These are phyloP conservation scores for Antechinus stuartii DNA, from an alignment of 2,113 vertebrate species.

Conservation along the genomic window DNA sequence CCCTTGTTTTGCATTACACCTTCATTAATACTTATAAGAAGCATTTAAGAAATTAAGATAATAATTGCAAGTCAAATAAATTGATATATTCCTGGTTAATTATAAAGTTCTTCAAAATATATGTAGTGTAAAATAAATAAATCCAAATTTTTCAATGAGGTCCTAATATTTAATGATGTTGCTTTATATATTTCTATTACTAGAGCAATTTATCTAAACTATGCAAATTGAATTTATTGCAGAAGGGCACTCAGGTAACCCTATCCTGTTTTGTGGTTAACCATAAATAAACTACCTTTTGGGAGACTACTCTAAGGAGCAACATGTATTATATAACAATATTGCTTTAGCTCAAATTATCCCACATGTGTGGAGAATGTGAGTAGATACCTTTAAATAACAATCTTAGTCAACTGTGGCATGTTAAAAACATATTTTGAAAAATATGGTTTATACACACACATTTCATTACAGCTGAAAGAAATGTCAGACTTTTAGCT, in stretches of 20 bases:
- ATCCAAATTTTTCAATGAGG: slow-evolving; percentile 3
- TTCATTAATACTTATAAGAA: slow-evolving; percentile 14
- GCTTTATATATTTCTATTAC: slow-evolving; percentile 22
- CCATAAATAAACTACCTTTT: neutral
- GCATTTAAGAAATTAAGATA: neutral
- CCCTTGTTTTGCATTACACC: neutral
- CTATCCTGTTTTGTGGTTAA: neutral
- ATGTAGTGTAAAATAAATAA: neutral
- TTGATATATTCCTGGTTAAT: slow-evolving; percentile 16
- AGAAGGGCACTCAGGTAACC: slow-evolving; percentile 1
- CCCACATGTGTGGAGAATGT: neutral
- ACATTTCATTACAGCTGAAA: neutral
- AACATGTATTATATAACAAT: neutral
- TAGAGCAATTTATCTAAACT: neutral
- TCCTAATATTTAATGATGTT: slow-evolving; percentile 22
- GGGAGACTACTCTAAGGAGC: neutral
- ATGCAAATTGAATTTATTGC: neutral
- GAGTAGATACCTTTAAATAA: neutral
- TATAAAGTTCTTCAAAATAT: neutral
- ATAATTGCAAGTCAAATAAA: neutral
- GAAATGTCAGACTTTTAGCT: slow-evolving; percentile 23
- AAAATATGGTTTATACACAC: neutral
- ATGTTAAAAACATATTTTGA: neutral
- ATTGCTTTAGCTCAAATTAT: neutral
- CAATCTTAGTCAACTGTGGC: neutral